Evolutionary conservation across 1,140 invertebrate genomes (phyloP), one percentile per base, ranked within the genome.

Genomic region (Latrodectus geometricus): DNA sequence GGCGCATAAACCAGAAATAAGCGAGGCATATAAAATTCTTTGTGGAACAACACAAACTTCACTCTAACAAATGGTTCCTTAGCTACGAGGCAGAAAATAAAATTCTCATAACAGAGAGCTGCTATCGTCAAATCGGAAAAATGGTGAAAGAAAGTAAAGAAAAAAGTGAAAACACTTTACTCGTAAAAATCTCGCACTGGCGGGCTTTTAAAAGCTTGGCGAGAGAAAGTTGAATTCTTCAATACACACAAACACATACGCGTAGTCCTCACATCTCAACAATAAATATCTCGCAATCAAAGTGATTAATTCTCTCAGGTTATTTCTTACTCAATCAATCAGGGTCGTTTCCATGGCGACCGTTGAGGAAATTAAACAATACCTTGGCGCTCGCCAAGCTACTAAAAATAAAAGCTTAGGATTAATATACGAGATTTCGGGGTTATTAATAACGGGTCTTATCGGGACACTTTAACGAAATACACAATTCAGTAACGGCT

Each of bases 271-370:
- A 17, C 11, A 61, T 61, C 54, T 61, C 54, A 61, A 61, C 54
- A 11, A 69, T 69, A 80, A 69, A 80, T 80, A 56, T 54, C 56
- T 70, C 65, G 17, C 68, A 82, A 73, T 73, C 80, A 73, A 65
- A 68, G 35, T 56, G 69, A 82, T 82, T 82, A 82, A 82, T 82
- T 54, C 80, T 8, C 20, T 21, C 20, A 82, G 73, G 70, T 50
- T 61, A 69, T 82, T 82, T 82, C 80, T 82, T 82, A 21, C 70
- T 61, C 66, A 73, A 73, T 82, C 80, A 82, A 21, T 82, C 80
- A 82, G 70, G 54, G 70, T 73, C 80, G 80, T 82, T 35, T 52
- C 80, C 35, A 73, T 73, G 69, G 80, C 70, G 54, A 82, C 80
- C 54, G 23, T 20, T 14, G 17, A 8, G 54, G 54, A 49, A 61